Conservation (phyloP, 2,113 vertebrate genomes). For the Chloropsis hardwickii region DNA sequence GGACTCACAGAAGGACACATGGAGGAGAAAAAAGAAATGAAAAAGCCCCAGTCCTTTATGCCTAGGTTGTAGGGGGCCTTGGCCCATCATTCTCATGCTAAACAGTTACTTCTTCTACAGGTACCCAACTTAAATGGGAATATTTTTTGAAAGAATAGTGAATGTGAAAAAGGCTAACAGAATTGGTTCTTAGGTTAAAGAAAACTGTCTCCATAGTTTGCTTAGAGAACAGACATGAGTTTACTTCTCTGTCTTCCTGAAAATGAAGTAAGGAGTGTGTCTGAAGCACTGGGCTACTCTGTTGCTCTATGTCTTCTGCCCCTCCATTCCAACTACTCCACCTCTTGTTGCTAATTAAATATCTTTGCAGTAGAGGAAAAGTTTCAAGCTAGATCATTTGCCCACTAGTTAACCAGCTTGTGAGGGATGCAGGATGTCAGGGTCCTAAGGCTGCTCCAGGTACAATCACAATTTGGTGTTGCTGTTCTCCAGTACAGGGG, state of each 20-base stretch:
- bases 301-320: not conserved
- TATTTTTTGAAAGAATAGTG: slow-evolving; percentile 25
- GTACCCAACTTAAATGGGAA: slow-evolving; percentile 37
- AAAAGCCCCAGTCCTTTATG: slow-evolving; percentile 43
- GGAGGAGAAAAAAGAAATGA: slow-evolving; percentile 56
- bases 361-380: not conserved
- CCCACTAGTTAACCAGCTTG: not conserved
- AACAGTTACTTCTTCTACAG: slow-evolving; percentile 54
- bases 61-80: slow-evolving; percentile 56
- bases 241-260: not conserved
- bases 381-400: not conserved
- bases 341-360: slow-evolving; percentile 19
- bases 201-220: not conserved
- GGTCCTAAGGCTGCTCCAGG: not conserved
- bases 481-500: not conserved
- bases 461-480: not conserved
- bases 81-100: slow-evolving; percentile 61
- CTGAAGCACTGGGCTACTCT: not conserved
- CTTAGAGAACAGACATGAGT: not conserved
- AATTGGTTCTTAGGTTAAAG: slow-evolving; percentile 17
- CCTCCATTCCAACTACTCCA: not conserved
- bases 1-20: slow-evolving; percentile 57
- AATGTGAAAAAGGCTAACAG: slow-evolving; percentile 31
- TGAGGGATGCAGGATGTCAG: not conserved
- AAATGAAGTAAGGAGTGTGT: not conserved